A percentile compares a stretch with the other conserved stretches of the same genome.
phyloP scores from a whole-genome alignment of 2,888 invertebrate genomes.

The Tortricodes alternella region DNA sequence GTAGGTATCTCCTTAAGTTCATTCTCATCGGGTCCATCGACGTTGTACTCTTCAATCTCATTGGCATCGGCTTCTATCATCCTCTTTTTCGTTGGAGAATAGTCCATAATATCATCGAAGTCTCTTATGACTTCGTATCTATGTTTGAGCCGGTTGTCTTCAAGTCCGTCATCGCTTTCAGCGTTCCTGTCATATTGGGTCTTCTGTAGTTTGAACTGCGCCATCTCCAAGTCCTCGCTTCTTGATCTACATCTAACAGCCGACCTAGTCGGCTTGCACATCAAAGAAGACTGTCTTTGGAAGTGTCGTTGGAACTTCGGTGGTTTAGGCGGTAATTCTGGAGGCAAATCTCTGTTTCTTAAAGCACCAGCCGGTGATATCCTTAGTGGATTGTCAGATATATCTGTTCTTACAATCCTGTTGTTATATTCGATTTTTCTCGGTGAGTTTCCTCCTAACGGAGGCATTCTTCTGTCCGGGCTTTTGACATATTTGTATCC shows the following conservation, averaged over 20 bases:
- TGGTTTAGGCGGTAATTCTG: constrained; percentile 74
- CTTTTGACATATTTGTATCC: constrained; percentile 56
- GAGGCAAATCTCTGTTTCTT: constrained; percentile 63
- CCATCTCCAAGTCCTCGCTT: constrained; percentile 78
- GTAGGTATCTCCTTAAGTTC: constrained; percentile 82
- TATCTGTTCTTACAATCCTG: constrained; percentile 72
- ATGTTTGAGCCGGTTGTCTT: constrained; percentile 64
- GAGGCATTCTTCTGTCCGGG: constrained; percentile 65
- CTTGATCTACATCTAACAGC: constrained; percentile 60
- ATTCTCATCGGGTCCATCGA: constrained; percentile 78
- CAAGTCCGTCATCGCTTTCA: constrained; percentile 62
- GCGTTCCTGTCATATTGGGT: constrained; percentile 58
- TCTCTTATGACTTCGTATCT: constrained; percentile 83
- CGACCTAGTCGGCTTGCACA: constrained; percentile 76
- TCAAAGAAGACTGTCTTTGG: constrained; percentile 70
- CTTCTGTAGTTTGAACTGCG: constrained; percentile 61
- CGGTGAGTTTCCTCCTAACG: constrained; percentile 74
- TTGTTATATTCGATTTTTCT: constrained; percentile 65
- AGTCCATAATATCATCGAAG: constrained; percentile 63
- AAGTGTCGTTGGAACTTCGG: constrained; percentile 66
- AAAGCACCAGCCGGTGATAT: constrained; percentile 55
- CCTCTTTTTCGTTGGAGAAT: constrained; percentile 76
- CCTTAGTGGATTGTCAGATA: constrained; percentile 74
- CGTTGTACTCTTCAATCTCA: constrained; percentile 78
- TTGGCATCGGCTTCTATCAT: constrained; percentile 72